These are phyloP conservation scores for Hozukius guyotensis DNA, from an alignment of 2,797 vertebrate species.

Conservation along the genomic window DNA sequence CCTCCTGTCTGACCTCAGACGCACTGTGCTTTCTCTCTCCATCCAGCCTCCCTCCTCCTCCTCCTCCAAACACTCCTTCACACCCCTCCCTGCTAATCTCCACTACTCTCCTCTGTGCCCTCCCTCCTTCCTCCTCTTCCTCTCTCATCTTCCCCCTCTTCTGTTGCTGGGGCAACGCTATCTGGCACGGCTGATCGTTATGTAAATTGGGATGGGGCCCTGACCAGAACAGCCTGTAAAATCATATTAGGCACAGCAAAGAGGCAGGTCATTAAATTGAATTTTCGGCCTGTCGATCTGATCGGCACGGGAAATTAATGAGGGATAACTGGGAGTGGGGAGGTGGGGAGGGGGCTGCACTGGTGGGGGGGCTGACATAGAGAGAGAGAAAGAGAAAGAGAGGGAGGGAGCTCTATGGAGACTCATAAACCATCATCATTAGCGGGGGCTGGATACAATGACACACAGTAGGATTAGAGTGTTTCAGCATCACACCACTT, in stretches of 20 bases:
- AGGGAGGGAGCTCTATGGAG: constrained; percentile 62
- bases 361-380: not conserved
- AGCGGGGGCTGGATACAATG: constrained; percentile 74
- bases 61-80: constrained; percentile 48
- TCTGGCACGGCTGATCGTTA: constrained; percentile 86
- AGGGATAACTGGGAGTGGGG: constrained; percentile 76
- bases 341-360: constrained; percentile 21
- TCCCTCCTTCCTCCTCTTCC: constrained; percentile 54
- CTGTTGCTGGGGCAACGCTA: constrained; percentile 91
- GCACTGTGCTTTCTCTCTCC: constrained; percentile 44
- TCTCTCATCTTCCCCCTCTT: constrained; percentile 63
- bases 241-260: constrained; percentile 88
- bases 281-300: constrained; percentile 87
- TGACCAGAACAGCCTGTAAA: constrained; percentile 90
- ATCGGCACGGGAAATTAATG: constrained; percentile 86
- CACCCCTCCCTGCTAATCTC: constrained; percentile 64
- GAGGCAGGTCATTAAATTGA: constrained; percentile 89
- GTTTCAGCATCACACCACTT: constrained; percentile 68
- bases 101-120: constrained; percentile 60
- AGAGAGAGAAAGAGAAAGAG: not conserved
- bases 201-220: constrained; percentile 87
- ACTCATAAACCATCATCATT: constrained; percentile 81
- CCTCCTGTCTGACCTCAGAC: constrained; percentile 68
- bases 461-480: constrained; percentile 73
- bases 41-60: constrained; percentile 21